phyloP scores from a whole-genome alignment of 2,888 invertebrate species.

The Carcina quercana region DNA sequence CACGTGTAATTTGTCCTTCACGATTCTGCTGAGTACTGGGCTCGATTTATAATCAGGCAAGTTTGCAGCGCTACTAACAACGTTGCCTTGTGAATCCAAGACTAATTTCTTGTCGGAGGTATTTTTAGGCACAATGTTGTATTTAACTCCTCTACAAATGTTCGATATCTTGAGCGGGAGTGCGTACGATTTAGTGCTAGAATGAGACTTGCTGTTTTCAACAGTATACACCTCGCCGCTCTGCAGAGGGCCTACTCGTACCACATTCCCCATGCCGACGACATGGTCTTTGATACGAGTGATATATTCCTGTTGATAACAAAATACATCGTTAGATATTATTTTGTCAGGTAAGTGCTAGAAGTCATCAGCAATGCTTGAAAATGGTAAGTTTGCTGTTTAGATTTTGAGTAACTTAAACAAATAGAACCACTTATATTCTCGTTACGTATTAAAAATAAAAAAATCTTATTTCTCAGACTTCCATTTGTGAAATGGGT shows the following conservation, averaged over 20 bases:
- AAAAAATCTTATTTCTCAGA: no score
- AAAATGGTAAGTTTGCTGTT: no score
- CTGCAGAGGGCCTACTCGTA: slow-evolving; percentile 72
- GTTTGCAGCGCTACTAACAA: slow-evolving; percentile 67
- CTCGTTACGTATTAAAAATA: no score
- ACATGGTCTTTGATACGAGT: slow-evolving; percentile 79
- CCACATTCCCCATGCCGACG: slow-evolving; percentile 83
- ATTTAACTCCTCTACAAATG: slow-evolving; percentile 60
- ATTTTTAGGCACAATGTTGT: slow-evolving; percentile 65
- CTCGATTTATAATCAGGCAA: slow-evolving; percentile 64
- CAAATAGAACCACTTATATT: no score
- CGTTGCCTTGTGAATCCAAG: slow-evolving; percentile 59
- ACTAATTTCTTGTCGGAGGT: slow-evolving; percentile 67
- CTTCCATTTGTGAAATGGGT: no score
- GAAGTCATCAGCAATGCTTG: no score
- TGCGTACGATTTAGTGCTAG: slow-evolving; percentile 60
- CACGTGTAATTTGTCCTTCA: slow-evolving; percentile 66
- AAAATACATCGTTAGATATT: no score
- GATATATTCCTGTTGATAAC: slow-evolving; percentile 68
- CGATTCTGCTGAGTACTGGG: slow-evolving; percentile 58
- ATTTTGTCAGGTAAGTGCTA: no score
- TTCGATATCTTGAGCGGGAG: slow-evolving; percentile 66
- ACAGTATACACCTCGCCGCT: slow-evolving; percentile 61
- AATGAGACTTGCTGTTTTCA: slow-evolving; percentile 56
- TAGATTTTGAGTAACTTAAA: no score